Base-by-base conservation (phyloP, 2,797 vertebrate species). In the Gymnoscopelus microlampas region DNA sequence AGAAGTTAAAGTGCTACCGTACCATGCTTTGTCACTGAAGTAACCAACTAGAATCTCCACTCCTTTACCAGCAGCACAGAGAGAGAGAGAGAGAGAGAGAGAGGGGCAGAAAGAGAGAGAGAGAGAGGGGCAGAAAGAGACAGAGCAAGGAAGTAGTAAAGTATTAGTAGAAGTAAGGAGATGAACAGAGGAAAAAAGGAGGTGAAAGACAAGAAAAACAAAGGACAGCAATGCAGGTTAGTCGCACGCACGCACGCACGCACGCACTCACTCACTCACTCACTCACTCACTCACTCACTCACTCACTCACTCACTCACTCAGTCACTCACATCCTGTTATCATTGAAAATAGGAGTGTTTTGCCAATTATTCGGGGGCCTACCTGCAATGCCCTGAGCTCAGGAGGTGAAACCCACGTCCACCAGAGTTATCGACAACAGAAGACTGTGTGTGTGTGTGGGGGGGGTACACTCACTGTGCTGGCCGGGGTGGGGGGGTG, bases 21-120 rank as follows among this genome's bases (percentile, higher is more conserved):
- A 98, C 97, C 97, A 97, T 92, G 95, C 96, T 90, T 94, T 96
- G 96, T 98, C 97, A 95, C 93, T 96, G 96, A 98, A 96, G 96
- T 98, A 98, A 94, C 96, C 95, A 91, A 98, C 96, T 91, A 98
- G 96, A 87, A 93, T 93, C 91, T 98, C 97, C 96, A 96, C 96
- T 98, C 95, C 97, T 98, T 94, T 94, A 80, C 92, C 91, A 94
- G 91, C 93, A 86, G 94, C 90, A 94, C 90, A 93, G 84, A 93
- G 85, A 94, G 89, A 70, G 76, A 95, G 94, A 95, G 47, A 92
- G 91, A 73, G 39, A 61, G 53, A 10, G 32, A 55, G 35, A 29
- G 8, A 63, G 67, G 47, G 7, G 23, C 6, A 39, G n/a, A 48
- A 15, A 62, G 35, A 15, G 39, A 32, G 35, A 49, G 49, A 4